A percentile compares a stretch with the other conserved stretches of the same genome.
phyloP scores from a whole-genome alignment of 2,888 invertebrate genomes.

The Drosophila antonietae region DNA sequence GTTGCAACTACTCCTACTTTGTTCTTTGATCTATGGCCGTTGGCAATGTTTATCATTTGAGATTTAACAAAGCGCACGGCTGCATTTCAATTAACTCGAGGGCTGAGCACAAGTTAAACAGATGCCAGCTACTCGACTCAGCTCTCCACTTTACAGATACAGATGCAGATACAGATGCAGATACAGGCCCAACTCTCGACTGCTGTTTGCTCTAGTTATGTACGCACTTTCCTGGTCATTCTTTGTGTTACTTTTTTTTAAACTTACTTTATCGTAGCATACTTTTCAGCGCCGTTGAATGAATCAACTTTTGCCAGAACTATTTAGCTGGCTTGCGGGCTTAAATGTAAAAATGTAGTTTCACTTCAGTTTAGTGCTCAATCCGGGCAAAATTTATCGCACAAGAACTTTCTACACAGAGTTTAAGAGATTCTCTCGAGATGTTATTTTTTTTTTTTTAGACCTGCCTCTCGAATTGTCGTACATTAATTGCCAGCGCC shows the following conservation, averaged over 20 bases:
- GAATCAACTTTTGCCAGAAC: constrained; percentile 4
- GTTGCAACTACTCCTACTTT: neutral
- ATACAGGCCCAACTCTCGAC: constrained; percentile 4
- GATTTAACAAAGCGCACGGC: constrained; percentile 56
- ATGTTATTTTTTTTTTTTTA: constrained; percentile 1
- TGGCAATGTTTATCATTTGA: constrained; percentile 48
- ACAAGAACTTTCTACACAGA: neutral
- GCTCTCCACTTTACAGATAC: too few species aligned
- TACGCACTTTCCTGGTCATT: constrained; percentile 26
- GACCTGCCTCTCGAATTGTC: constrained; percentile 37
- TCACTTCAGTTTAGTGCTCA: constrained; percentile 7
- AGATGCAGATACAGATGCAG: neutral
- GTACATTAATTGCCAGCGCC: constrained; percentile 43
- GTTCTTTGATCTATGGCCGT: constrained; percentile 37
- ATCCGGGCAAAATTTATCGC: constrained; percentile 16
- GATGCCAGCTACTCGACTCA: constrained; percentile 10
- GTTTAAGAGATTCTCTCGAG: constrained; percentile 8
- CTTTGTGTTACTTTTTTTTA: neutral
- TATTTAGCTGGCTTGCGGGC: constrained; percentile 2
- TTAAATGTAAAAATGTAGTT: constrained; percentile 7
- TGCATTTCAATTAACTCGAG: constrained; percentile 71
- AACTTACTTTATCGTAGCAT: constrained; percentile 3
- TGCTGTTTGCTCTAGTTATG: constrained; percentile 36
- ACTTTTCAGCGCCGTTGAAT: constrained; percentile 13
- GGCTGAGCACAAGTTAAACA: constrained; percentile 57